A percentile compares a stretch with the other conserved stretches of the same genome.
phyloP scores from a whole-genome alignment of 2,113 vertebrate genomes.

The Malaclemys terrapin region DNA sequence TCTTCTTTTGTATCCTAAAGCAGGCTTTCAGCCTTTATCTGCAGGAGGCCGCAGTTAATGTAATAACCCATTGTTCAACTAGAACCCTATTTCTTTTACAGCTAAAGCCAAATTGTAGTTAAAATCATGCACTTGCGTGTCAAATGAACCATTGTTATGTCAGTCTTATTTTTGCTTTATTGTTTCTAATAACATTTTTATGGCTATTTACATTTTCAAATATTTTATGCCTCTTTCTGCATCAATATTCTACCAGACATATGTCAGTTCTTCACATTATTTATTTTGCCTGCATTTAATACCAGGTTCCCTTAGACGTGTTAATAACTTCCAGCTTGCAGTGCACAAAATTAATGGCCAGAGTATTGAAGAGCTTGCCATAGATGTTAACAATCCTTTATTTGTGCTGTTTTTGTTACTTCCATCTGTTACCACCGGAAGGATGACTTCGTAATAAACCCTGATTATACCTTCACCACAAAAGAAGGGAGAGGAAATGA shows the following conservation, averaged over 20 bases:
- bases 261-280: not conserved
- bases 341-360: constrained; percentile 38
- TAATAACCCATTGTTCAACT: constrained; percentile 43
- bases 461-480: constrained; percentile 65
- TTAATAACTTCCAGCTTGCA: constrained; percentile 67
- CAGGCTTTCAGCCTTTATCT: constrained; percentile 48
- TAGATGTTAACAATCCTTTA: constrained; percentile 52
- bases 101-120: not conserved
- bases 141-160: constrained; percentile 6
- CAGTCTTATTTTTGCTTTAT: not conserved
- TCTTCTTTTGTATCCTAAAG: constrained; percentile 3
- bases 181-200: constrained; percentile 10
- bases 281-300: constrained; percentile 27
- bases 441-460: constrained; percentile 71
- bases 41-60: constrained; percentile 22
- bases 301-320: constrained; percentile 25
- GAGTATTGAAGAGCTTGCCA: constrained; percentile 29
- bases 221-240: constrained; percentile 39
- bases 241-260: constrained; percentile 31
- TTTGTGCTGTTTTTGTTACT: constrained; percentile 58
- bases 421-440: constrained; percentile 70
- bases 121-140: constrained; percentile 19
- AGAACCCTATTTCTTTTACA: constrained; percentile 7
- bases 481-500: constrained; percentile 76
- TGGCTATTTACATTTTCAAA: not conserved